Evolutionary conservation across 2,888 invertebrate genomes (phyloP).

Genomic region (Tillus elongatus): DNA sequence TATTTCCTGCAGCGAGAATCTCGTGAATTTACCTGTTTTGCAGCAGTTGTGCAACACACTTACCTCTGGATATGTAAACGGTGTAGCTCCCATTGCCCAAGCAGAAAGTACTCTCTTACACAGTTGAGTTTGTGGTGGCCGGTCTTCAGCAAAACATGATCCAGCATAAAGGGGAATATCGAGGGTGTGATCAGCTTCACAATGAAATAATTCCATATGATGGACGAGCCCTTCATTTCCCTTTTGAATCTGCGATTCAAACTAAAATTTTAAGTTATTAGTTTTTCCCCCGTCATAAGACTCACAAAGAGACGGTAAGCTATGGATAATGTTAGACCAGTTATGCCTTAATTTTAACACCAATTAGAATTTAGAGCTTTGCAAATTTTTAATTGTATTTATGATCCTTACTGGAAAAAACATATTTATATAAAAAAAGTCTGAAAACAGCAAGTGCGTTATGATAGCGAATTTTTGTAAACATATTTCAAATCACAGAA

Average conservation of each 20-base stretch:
- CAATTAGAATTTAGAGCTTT: no score
- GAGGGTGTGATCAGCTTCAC: slow-evolving; percentile 58
- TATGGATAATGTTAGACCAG: no score
- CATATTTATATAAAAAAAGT: no score
- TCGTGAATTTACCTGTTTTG: no score
- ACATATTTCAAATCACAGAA: no score
- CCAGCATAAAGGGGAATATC: slow-evolving; percentile 76
- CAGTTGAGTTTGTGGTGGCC: slow-evolving; percentile 68
- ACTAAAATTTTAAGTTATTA: slow-evolving; percentile 55
- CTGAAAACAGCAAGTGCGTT: no score
- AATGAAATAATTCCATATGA: slow-evolving; percentile 98
- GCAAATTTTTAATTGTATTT: no score
- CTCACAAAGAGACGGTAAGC: no score
- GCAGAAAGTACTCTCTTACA: slow-evolving; percentile 84
- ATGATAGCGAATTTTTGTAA: no score
- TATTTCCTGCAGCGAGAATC: no score
- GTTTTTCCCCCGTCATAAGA: neutral
- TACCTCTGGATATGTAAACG: slow-evolving; percentile 69
- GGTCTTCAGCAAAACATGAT: slow-evolving; percentile 64
- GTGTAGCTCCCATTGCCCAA: slow-evolving; percentile 98
- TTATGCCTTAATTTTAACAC: no score
- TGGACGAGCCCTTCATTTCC: slow-evolving; percentile 86
- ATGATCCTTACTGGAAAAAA: no score
- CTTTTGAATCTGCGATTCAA: slow-evolving; percentile 71
- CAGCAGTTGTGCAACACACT: slow-evolving; percentile 8